Base-by-base conservation (phyloP, 2,113 vertebrate genomes). In the Menura novaehollandiae region DNA sequence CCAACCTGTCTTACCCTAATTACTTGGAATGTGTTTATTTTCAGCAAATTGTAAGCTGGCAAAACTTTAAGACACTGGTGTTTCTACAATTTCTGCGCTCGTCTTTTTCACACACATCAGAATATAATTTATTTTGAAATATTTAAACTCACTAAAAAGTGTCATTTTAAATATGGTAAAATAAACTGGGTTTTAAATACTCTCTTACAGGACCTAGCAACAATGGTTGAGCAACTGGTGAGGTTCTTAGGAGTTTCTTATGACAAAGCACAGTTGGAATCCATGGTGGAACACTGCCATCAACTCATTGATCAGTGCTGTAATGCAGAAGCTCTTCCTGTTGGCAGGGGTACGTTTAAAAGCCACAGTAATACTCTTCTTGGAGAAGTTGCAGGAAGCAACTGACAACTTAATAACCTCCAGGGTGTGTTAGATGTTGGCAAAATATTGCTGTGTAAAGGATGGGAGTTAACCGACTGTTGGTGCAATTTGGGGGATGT, bases 281-380 rank as follows among this genome's bases (percentile, higher is more conserved):
- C 98, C 60, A 98, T 99, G 98, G 98, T 98, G 51, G 99, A 99
- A 93, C 99, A 98, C 97, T 99, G 99, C 95, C 99, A 99, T 96
- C 99, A 99, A 84, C 99, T 99, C 67, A 99, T 99, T 8, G 99
- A 99, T 93, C 99, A 99, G 96, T 99, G 99, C 97, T 98, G 98
- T 96, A 99, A 99, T 53, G 99, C 99, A 0, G 99, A 99, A 97
- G 99, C 99, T 7, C 98, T 99, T 95, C 98, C 99, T 0, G 98
- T 99, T 95, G 99, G 99, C 97, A 98, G 99, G 96, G 99, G 99
- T 99, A 98, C 2, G 98, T 93, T 60, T 24, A 51, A 94, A 92
- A 78, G 24, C 55, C 62, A 27, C 71, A 67, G 51, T 68, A 77
- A 52, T 88, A 47, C 59, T 72, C 56, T 16, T 20, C 44, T 2